Conservation (phyloP, 2,797 vertebrate species). For the Phoebastria nigripes region DNA sequence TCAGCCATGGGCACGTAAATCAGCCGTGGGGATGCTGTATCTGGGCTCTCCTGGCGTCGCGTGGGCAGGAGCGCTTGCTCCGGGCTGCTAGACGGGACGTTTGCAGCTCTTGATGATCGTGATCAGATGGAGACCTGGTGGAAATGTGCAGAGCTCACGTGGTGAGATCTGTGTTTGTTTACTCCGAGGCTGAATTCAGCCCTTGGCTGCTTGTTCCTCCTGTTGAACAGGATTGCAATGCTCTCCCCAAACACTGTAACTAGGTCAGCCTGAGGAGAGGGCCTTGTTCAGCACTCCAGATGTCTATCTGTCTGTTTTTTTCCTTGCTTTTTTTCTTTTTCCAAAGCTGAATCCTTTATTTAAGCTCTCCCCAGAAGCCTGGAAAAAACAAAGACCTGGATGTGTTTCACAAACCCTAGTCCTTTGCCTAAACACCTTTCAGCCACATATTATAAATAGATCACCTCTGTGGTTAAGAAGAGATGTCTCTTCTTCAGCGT, state of each 20-base stretch:
- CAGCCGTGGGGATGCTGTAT: accelerated
- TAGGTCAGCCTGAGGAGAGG: constrained; percentile 12
- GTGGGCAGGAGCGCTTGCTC: not conserved
- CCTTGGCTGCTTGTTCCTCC: not conserved
- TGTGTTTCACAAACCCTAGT: not conserved
- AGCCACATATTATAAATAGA: not conserved
- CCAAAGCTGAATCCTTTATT: not conserved
- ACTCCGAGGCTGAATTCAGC: not conserved
- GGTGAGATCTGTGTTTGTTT: not conserved
- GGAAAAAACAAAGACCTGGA: not conserved
- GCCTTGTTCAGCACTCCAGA: not conserved
- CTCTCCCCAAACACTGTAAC: not conserved
- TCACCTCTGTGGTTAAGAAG: not conserved
- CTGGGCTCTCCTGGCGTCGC: not conserved
- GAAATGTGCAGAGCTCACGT: not conserved
- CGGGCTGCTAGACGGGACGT: accelerated
- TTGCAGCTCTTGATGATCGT: not conserved
- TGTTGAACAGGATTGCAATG: not conserved
- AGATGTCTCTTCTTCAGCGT: not conserved
- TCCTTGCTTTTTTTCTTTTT: not conserved
- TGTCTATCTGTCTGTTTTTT: not conserved
- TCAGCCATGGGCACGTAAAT: not conserved
- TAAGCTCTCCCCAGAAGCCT: not conserved
- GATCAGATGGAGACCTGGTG: not conserved
- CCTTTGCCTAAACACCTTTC: not conserved